Base-by-base conservation (phyloP, 2,888 invertebrate species). In the Yponomeuta malinellus region DNA sequence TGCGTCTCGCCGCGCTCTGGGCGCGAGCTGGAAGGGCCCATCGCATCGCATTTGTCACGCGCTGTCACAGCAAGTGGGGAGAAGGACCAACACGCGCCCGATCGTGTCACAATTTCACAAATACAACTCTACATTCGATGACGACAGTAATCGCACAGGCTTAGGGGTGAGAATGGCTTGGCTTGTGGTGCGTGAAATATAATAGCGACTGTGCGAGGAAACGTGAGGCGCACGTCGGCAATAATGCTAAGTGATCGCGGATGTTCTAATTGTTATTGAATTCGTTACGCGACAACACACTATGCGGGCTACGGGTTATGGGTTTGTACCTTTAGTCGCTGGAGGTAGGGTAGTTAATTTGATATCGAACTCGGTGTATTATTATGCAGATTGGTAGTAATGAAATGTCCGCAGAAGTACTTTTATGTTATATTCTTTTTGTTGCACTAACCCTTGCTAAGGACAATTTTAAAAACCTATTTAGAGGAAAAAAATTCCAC, bases 1-100 rank as follows among this genome's bases (percentile, higher is more conserved):
- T 23, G 65, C 65, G 65, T 65, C 0, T 65, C 65, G 31, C 12
- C 9, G 33, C 65, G 29, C 65, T 65, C 4, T 15, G 15, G 52
- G 52, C 52, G 52, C 52, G 52, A 59, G 52, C 15, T 15, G 52
- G 52, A 15, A 59, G 15, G 52, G 15, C 52, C 52, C 52, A 31
- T 12, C 23, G 12, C 63, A 63, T 63, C 70, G 70, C 80, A 87
- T 88, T 88, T 81, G 86, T 84, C 86, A 86, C 78, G 78, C 78
- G 73, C 75, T 83, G 83, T 87, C 86, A 85, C 74, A 86, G 82
- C 84, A 78, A 76, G 78, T 77, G 79, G 80, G 80, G 79, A 59
- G 52, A 59, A 59, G 52, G 12, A 59, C 52, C 52, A 5, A 12
- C 52, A 59, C 52, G 15, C 52, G 33, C 33, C 33, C 33, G 33